phyloP scores from a whole-genome alignment of 2,797 vertebrate species.

The Rhynchotus rufescens region DNA sequence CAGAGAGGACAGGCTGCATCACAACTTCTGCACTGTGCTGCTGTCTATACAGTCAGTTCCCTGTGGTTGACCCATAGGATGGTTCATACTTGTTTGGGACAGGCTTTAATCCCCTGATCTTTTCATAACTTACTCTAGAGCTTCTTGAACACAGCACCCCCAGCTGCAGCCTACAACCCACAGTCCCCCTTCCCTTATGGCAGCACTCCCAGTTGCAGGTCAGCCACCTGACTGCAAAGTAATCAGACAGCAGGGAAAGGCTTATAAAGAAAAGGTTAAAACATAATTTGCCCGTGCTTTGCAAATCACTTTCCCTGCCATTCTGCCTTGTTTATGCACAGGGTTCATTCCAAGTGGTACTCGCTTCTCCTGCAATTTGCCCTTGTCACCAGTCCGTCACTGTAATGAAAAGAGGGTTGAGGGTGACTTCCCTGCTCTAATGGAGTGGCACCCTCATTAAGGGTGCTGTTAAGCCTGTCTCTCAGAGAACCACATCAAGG shows the following conservation, averaged over 20 bases:
- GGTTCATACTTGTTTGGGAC: not conserved
- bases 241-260: constrained; percentile 54
- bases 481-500: not conserved
- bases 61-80: not conserved
- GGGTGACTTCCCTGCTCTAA: constrained; percentile 64
- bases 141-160: constrained; percentile 17
- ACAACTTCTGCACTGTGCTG: not conserved
- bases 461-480: constrained; percentile 41
- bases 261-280: constrained; percentile 64
- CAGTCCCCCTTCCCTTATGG: not conserved
- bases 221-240: constrained; percentile 53
- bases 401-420: constrained; percentile 47
- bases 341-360: constrained; percentile 53
- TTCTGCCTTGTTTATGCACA: constrained; percentile 59
- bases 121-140: not conserved
- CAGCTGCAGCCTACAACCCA: not conserved
- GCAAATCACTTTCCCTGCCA: constrained; percentile 57
- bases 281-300: constrained; percentile 51
- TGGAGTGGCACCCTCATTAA: constrained; percentile 54
- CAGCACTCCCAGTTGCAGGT: constrained; percentile 26
- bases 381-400: constrained; percentile 65
- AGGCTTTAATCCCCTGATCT: not conserved
- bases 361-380: constrained; percentile 59
- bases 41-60: not conserved
- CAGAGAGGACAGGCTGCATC: not conserved